Evolutionary conservation across 2,113 vertebrate genomes (phyloP).

Genomic region (Aix galericulata): DNA sequence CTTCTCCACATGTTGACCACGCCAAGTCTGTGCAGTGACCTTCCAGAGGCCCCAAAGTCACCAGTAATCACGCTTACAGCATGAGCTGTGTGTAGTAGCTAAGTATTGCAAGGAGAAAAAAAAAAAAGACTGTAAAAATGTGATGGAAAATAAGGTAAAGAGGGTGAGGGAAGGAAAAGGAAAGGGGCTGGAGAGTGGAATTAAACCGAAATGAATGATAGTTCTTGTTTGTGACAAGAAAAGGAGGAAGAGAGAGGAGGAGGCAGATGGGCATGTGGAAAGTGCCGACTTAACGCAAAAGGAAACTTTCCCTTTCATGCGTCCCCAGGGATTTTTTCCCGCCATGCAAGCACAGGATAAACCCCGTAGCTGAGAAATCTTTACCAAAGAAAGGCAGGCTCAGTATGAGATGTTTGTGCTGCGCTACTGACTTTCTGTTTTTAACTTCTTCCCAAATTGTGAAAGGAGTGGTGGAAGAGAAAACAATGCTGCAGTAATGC

Average conservation of each 20-base stretch:
- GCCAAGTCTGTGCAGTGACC: rapidly evolving
- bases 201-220: not conserved
- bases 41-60: not conserved
- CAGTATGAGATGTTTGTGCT: not conserved
- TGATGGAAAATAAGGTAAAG: not conserved
- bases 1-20: not conserved
- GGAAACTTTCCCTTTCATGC: not conserved
- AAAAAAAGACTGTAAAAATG: not conserved
- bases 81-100: rapidly evolving
- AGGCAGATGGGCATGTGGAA: not conserved
- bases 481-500: slow-evolving; percentile 1
- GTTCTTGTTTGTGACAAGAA: not conserved
- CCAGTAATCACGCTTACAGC: not conserved
- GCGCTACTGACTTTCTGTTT: not conserved
- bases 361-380: not conserved
- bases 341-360: not conserved
- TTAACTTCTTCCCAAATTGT: not conserved
- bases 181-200: not conserved
- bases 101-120: not conserved
- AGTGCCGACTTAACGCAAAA: not conserved
- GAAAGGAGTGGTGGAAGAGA: not conserved
- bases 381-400: slow-evolving; percentile 12
- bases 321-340: not conserved
- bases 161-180: not conserved
- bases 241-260: not conserved